Evolutionary conservation across 2,113 vertebrate species (phyloP).

Genomic region (Thunnus maccoyii): DNA sequence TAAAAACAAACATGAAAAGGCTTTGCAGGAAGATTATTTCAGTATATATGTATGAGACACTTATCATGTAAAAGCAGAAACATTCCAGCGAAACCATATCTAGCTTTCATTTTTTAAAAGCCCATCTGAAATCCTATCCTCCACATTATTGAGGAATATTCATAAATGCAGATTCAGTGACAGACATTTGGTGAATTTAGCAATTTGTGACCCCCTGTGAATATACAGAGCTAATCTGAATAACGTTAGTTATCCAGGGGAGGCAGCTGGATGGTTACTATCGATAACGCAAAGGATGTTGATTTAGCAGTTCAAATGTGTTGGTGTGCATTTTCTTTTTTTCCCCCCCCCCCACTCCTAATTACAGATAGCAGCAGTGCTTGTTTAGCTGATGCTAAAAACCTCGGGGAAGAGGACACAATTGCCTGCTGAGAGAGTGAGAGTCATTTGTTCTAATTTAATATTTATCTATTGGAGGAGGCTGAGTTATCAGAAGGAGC

Average conservation of each 20-base stretch:
- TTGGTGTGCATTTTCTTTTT: conserved; percentile 37
- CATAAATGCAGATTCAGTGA: conserved; percentile 33
- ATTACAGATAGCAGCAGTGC: conserved; percentile 59
- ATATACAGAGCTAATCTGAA: conserved; percentile 35
- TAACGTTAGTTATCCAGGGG: conserved; percentile 54
- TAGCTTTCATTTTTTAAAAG: conserved; percentile 41
- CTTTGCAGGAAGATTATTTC: conserved; percentile 54
- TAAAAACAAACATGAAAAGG: conserved; percentile 72
- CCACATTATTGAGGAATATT: conserved; percentile 35
- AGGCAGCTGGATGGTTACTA: conserved; percentile 55
- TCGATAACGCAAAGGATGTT: conserved; percentile 55
- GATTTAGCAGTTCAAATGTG: conserved; percentile 43
- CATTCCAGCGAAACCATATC: conserved; percentile 22
- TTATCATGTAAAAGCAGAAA: conserved; percentile 35
- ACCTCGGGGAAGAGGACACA: conserved; percentile 51
- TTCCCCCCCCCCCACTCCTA: conserved; percentile 17
- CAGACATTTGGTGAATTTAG: conserved; percentile 21
- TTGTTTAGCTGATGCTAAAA: conserved; percentile 63
- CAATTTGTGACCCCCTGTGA: neutral
- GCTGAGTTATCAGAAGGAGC: conserved; percentile 70
- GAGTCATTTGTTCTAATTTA: conserved; percentile 82
- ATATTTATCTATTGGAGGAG: conserved; percentile 77
- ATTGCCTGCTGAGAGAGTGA: conserved; percentile 65
- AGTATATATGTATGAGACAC: conserved; percentile 47
- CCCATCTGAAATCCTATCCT: conserved; percentile 31